Base-by-base conservation (phyloP, 2,797 vertebrate genomes). In the Telmatherina bonti region DNA sequence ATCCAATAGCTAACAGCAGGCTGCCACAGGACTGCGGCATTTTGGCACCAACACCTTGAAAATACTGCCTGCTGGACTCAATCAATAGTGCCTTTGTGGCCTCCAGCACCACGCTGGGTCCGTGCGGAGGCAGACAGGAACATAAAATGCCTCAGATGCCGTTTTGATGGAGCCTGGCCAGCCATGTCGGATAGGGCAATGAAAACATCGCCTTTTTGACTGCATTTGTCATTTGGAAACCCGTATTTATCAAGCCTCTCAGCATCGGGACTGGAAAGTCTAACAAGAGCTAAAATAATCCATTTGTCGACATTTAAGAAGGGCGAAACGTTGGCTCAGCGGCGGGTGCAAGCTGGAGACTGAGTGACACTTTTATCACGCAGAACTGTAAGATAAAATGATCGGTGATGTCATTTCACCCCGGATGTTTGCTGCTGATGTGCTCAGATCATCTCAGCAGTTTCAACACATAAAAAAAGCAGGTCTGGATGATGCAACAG, bases 21-120 rank as follows among this genome's bases (percentile, higher is more conserved):
- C 63, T 78, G 62, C 72, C 79, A 81, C 36, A 78, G 68, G 45
- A 63, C 59, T 57, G 47, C 58, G 70, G 77, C 76, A 79, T 81
- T 84, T 78, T 71, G 64, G 70, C 75, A 70, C 29, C 51, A 63
- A 65, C 62, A 51, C 64, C 72, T 81, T 62, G 76, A 62, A 75
- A 70, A 81, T 62, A 66, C 75, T 66, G 71, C 78, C 83, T 62
- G 79, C 80, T 82, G 73, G 72, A 85, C 65, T 82, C 74, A 78
- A 88, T 92, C 88, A 85, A 89, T 90, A 82, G 71, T 59, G 62
- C 49, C 79, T 87, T 85, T 89, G 84, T 90, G 89, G 85, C 84
- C 81, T 73, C 70, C 78, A 71, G 74, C 74, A 55, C 54, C 83
- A 86, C 7, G 59, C 83, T 78, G 88, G 67, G 83, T 64, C 82